phyloP scores from a whole-genome alignment of 2,888 invertebrate genomes.

The Lacanobia oleracea region DNA sequence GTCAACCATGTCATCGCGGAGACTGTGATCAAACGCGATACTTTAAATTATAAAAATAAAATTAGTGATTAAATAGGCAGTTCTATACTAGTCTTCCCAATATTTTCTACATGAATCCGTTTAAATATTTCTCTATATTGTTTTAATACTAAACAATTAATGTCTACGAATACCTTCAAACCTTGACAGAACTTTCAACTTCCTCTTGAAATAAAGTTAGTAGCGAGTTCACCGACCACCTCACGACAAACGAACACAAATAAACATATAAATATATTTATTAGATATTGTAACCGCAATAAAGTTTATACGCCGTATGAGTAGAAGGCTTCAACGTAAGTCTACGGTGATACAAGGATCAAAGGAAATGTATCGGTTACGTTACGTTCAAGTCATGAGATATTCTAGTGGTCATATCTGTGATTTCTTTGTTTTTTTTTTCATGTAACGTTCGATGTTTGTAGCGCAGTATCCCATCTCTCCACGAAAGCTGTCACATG shows the following conservation, averaged over 20 bases:
- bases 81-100: neutral
- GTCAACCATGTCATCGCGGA: no score
- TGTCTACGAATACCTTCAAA: neutral
- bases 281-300: conserved; percentile 3
- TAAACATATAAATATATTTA: conserved; percentile 16
- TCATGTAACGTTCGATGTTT: neutral
- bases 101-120: neutral
- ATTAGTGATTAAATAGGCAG: neutral
- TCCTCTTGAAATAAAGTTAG: neutral
- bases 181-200: neutral
- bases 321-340: neutral
- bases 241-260: conserved; percentile 7
- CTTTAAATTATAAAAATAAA: no score
- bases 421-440: neutral
- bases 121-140: no score
- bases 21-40: no score
- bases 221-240: neutral
- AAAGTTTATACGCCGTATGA: conserved; percentile 22
- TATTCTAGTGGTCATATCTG: neutral
- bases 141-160: neutral
- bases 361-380: conserved; percentile 2
- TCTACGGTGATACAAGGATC: neutral
- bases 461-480: no score
- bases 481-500: no score
- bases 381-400: conserved; percentile 23